phyloP scores from a whole-genome alignment of 2,888 invertebrate genomes.

The Abrostola triplasia region DNA sequence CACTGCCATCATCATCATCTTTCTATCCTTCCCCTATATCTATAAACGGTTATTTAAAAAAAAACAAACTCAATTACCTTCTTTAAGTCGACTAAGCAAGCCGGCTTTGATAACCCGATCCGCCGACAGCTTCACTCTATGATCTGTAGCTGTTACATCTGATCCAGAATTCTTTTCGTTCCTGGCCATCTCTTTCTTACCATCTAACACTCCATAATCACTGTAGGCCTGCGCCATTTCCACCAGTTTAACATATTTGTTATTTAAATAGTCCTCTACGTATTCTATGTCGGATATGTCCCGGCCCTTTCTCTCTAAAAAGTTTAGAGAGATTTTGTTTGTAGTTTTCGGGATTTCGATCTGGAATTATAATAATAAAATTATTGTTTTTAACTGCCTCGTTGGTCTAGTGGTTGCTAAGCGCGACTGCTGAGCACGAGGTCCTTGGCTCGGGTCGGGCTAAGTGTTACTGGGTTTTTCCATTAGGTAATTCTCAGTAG shows the following conservation, averaged over 20 bases:
- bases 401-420: no score
- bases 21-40: not conserved
- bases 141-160: conserved; percentile 37
- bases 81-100: conserved; percentile 51
- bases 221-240: conserved; percentile 81
- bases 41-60: not conserved
- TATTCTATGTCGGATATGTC: conserved; percentile 70
- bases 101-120: conserved; percentile 40
- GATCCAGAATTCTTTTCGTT: conserved; percentile 56
- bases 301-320: conserved; percentile 45
- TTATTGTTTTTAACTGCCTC: no score
- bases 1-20: not conserved
- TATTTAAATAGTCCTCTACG: conserved; percentile 71
- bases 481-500: no score
- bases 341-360: conserved; percentile 11
- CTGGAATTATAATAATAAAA: conserved; percentile 8
- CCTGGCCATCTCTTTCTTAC: conserved; percentile 61
- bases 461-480: no score
- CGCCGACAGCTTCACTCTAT: conserved; percentile 50
- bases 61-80: conserved; percentile 44
- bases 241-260: conserved; percentile 67
- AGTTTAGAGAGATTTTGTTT: conserved; percentile 48
- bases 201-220: conserved; percentile 79
- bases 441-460: no score
- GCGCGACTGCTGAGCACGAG: no score